phyloP scores from a whole-genome alignment of 2,888 invertebrate genomes.

The Lysandra coridon region DNA sequence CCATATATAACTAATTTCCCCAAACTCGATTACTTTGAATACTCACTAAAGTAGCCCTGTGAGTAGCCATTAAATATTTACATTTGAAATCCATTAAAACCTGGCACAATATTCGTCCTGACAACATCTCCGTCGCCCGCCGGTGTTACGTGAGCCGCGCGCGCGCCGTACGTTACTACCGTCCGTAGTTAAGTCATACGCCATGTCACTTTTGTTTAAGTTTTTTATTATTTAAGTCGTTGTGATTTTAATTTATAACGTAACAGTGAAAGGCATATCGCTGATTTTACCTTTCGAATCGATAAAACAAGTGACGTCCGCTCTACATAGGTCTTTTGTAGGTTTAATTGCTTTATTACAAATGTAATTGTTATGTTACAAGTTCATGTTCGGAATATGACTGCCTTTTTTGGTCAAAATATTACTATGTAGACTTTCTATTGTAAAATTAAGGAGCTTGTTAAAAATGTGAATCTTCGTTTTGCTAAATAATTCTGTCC shows the following conservation, averaged over 20 bases:
- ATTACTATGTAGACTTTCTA: neutral
- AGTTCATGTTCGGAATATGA: neutral
- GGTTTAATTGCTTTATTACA: neutral
- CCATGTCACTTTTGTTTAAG: slow-evolving; percentile 69
- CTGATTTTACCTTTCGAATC: slow-evolving; percentile 26
- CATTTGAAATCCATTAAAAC: neutral
- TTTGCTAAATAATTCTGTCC: neutral
- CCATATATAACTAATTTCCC: no score
- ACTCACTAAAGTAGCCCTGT: no score
- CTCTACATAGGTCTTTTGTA: neutral
- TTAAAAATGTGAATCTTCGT: neutral
- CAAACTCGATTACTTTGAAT: no score
- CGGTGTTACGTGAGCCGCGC: slow-evolving; percentile 41
- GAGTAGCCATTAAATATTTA: no score
- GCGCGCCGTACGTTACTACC: slow-evolving; percentile 49
- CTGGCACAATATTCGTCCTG: neutral
- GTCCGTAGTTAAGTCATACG: slow-evolving; percentile 69
- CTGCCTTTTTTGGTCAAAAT: neutral
- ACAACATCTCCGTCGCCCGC: neutral
- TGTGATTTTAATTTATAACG: slow-evolving; percentile 55
- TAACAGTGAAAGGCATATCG: slow-evolving; percentile 39
- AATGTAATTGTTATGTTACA: neutral
- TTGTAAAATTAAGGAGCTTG: neutral
- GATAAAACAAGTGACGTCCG: slow-evolving; percentile 15
- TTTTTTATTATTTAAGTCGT: slow-evolving; percentile 49